Conservation (phyloP, 2,113 vertebrate genomes). For the Callaeas wilsoni region DNA sequence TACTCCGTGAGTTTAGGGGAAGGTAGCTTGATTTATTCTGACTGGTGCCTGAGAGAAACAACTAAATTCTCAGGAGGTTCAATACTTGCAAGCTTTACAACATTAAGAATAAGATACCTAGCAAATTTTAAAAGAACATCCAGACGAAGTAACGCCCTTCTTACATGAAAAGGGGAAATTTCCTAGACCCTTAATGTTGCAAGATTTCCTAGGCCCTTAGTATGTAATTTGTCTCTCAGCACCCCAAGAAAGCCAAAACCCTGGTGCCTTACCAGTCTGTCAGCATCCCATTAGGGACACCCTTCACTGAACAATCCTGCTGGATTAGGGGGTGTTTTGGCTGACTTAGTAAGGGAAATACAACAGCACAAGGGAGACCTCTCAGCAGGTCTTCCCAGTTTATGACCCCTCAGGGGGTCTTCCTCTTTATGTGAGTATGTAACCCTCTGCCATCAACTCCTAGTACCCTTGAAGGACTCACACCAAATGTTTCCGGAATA, state of each 20-base stretch:
- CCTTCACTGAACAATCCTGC: not conserved
- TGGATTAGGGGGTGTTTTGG: no score
- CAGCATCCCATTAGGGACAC: no score
- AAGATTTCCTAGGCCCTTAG: not conserved
- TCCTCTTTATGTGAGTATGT: not conserved
- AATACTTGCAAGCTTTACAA: not conserved
- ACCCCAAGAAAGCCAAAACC: not conserved
- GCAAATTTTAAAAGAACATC: not conserved
- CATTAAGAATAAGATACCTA: not conserved
- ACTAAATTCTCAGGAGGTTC: not conserved
- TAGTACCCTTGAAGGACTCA: not conserved
- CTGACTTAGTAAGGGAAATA: not conserved
- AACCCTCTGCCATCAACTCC: not conserved
- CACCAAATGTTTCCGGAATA: not conserved
- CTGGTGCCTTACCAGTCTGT: not conserved
- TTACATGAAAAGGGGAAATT: not conserved
- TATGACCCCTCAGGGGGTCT: not conserved
- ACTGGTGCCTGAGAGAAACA: not conserved
- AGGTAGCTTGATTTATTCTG: not conserved
- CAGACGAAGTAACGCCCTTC: not conserved
- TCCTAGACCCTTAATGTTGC: not conserved
- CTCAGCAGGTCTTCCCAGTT: not conserved
- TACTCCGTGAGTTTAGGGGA: not conserved
- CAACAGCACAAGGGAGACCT: not conserved
- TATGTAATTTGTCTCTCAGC: not conserved